Evolutionary conservation across 2,888 invertebrate genomes (phyloP).

Genomic region (Pandemis corylana): DNA sequence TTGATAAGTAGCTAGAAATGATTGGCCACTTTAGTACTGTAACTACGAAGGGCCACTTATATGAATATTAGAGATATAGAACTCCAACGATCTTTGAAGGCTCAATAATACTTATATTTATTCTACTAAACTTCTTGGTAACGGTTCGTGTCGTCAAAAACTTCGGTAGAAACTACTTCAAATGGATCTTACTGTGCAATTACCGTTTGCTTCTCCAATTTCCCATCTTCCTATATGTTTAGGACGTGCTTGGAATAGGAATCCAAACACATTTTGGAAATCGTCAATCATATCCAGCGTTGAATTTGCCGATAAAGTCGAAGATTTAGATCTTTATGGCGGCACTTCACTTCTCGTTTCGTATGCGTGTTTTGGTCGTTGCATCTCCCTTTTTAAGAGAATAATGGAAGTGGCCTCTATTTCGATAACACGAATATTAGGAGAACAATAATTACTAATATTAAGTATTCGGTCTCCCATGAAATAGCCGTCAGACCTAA

Average conservation of each 20-base stretch:
- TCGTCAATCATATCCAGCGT: conserved; percentile 12
- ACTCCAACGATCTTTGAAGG: no score
- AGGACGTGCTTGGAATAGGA: conserved; percentile 22
- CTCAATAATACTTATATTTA: neutral
- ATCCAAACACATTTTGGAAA: conserved; percentile 6
- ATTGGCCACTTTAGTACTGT: no score
- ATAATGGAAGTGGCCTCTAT: neutral
- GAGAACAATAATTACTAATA: no score
- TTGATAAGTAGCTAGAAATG: no score
- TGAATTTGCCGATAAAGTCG: conserved; percentile 15
- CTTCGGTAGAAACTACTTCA: neutral
- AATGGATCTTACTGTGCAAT: neutral
- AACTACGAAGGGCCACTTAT: no score
- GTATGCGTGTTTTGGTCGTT: neutral
- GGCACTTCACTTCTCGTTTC: neutral
- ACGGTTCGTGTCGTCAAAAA: neutral
- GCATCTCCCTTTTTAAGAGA: neutral
- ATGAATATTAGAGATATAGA: no score
- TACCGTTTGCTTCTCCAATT: neutral
- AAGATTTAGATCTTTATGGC: conserved; percentile 1
- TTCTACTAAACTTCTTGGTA: neutral
- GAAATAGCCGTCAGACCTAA: no score
- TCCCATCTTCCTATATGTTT: conserved; percentile 11
- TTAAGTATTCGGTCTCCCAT: no score
- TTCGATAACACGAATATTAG: neutral